Base-by-base conservation (phyloP, 2,797 vertebrate genomes). In the Eulemur albifrons region DNA sequence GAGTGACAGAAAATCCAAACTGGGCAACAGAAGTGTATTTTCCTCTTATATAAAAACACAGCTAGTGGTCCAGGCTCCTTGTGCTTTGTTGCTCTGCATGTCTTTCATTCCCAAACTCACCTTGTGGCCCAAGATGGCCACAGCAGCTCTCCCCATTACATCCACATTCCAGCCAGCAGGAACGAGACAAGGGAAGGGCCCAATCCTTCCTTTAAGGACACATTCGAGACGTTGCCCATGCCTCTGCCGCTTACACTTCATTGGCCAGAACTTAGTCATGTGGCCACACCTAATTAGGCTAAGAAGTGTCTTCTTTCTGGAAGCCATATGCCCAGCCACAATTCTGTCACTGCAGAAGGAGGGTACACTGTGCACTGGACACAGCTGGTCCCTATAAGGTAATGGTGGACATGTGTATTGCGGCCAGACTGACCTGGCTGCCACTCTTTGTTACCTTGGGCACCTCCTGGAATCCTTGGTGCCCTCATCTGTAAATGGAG, bases 1-100 rank as follows among this genome's bases (percentile, higher is more conserved):
- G 88, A 92, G 35, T 43, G 84, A 77, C 11, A 69, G 30, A 88
- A 79, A 54, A 48, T 83, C 67, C 13, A 88, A 88, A 52, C 27
- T 88, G 54, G 40, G 35, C 38, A 67, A 25, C 1, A 73, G 73
- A n/a, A 45, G 20, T 54, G 84, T 88, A 48, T 67, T 82, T 88
- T 82, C 17, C 7, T 93, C 63, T 93, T 73, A 83, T 6, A 7
- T 45, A 77, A 79, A 93, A 61, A 9, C 15, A 32, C 27, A 82
- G 27, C 8, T 45, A 35, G 21, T 12, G 75, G 30, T 27, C 38
- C 17, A 83, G 20, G 13, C 14, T 61, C 45, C 65, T 88, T 83
- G 20, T 9, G 35, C 59, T 48, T 61, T 30, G 32, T 38, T 61
- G 18, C 27, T 45, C 48, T 61, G 21, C 48, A 8, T 15, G 9